Conservation (phyloP, 2,888 invertebrate species). For the Phaedon cochleariae region DNA sequence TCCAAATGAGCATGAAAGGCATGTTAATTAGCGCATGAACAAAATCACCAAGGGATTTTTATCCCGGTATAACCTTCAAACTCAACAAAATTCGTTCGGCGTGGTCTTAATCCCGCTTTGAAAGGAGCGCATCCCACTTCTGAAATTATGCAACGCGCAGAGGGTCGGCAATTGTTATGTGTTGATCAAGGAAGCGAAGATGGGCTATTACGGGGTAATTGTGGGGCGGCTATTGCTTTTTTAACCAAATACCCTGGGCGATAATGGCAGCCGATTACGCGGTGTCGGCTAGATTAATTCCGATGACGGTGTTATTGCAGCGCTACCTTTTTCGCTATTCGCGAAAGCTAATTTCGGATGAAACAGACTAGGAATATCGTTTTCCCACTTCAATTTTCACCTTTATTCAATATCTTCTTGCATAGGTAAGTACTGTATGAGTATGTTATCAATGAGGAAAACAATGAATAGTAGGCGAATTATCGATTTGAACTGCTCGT, state of each 20-base stretch:
- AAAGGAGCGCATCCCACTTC: slow-evolving; percentile 27
- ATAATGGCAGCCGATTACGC: slow-evolving; percentile 60
- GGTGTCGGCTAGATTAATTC: slow-evolving; percentile 59
- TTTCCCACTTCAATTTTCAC: too few species aligned
- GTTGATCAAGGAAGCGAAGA: slow-evolving; percentile 61
- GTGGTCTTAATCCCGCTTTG: slow-evolving; percentile 29
- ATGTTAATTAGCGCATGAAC: too few species aligned
- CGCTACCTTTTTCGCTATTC: slow-evolving; percentile 22
- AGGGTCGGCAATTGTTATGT: slow-evolving; percentile 59
- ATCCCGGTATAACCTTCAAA: too few species aligned
- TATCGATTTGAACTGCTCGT: too few species aligned
- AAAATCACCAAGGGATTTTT: too few species aligned
- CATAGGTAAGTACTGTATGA: too few species aligned
- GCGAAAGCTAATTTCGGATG: slow-evolving; percentile 13
- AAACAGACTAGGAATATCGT: background rate
- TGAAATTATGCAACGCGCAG: slow-evolving; percentile 46
- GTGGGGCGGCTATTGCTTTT: slow-evolving; percentile 63
- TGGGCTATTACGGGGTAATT: slow-evolving; percentile 61
- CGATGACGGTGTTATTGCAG: slow-evolving; percentile 39
- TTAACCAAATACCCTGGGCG: slow-evolving; percentile 64
- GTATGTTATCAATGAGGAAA: too few species aligned
- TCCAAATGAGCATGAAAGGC: too few species aligned
- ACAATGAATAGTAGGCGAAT: too few species aligned
- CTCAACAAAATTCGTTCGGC: slow-evolving; percentile 32
- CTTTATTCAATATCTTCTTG: too few species aligned